A percentile compares a stretch with the other conserved stretches of the same genome.
Evolutionary conservation across 2,113 vertebrate genomes (phyloP).

Genomic region (Brevimyrus niger): DNA sequence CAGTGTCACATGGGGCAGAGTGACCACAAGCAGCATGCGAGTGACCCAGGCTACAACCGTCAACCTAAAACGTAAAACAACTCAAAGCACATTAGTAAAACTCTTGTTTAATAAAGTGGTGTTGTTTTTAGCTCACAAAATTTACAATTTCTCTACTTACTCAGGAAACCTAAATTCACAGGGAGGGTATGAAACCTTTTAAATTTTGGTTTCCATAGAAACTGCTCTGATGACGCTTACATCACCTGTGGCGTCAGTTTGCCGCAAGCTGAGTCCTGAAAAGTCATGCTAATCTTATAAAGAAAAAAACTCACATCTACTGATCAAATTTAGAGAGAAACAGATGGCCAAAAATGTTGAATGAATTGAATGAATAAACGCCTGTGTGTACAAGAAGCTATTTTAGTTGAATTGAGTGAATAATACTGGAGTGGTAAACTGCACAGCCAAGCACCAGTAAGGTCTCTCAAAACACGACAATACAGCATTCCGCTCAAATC

Average conservation of each 20-base stretch:
- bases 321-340: neutral
- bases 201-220: neutral
- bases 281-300: neutral
- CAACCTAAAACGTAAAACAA: neutral
- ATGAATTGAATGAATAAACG: neutral
- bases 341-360: conserved; percentile 5
- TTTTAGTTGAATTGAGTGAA: neutral
- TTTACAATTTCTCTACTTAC: neutral
- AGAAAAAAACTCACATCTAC: neutral
- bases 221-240: neutral
- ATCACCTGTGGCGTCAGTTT: neutral
- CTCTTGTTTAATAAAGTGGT: neutral
- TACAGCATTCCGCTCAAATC: neutral
- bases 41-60: neutral
- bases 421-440: neutral
- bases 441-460: neutral
- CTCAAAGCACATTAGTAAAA: neutral
- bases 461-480: neutral
- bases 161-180: neutral
- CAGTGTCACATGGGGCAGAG: neutral
- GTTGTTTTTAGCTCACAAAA: neutral
- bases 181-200: neutral
- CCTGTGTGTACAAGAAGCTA: neutral
- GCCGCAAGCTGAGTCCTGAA: neutral
- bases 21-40: neutral